These are phyloP conservation scores for Grammomys surdaster DNA, from an alignment of 2,113 vertebrate genomes.

Conservation along the genomic window DNA sequence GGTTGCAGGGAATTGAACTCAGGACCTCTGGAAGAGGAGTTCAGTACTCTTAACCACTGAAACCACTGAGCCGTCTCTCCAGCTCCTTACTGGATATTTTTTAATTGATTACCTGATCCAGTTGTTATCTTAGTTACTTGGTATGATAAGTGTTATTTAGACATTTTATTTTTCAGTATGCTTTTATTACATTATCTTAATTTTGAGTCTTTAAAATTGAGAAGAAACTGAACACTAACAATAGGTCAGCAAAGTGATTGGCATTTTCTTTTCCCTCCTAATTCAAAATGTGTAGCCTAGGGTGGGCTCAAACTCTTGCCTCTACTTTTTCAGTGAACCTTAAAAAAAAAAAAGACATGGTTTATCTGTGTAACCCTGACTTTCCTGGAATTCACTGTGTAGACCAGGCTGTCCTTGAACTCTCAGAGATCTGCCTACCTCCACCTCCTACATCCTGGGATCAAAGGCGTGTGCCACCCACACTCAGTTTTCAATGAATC, in stretches of 20 bases:
- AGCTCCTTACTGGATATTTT: background rate
- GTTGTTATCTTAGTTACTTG: background rate
- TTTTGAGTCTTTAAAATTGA: constrained; percentile 20
- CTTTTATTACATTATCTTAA: background rate
- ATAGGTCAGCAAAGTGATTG: background rate
- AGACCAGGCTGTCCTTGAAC: background rate
- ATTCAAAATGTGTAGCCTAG: background rate
- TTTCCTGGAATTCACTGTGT: background rate
- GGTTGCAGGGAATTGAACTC: too few species aligned
- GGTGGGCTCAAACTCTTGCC: background rate
- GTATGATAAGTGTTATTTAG: too few species aligned
- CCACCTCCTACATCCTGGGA: too few species aligned
- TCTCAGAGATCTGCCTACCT: background rate
- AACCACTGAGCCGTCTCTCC: too few species aligned
- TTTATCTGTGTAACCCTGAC: too few species aligned
- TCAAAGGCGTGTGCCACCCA: too few species aligned
- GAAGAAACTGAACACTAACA: background rate
- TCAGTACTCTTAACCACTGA: too few species aligned
- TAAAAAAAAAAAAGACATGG: too few species aligned
- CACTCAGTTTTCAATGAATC: background rate
- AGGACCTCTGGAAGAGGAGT: too few species aligned
- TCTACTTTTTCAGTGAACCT: background rate
- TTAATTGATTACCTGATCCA: background rate
- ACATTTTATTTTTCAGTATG: background rate
- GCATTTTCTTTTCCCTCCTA: background rate